phyloP scores from a whole-genome alignment of 2,888 invertebrate species.

The Drosophila sordidula region DNA sequence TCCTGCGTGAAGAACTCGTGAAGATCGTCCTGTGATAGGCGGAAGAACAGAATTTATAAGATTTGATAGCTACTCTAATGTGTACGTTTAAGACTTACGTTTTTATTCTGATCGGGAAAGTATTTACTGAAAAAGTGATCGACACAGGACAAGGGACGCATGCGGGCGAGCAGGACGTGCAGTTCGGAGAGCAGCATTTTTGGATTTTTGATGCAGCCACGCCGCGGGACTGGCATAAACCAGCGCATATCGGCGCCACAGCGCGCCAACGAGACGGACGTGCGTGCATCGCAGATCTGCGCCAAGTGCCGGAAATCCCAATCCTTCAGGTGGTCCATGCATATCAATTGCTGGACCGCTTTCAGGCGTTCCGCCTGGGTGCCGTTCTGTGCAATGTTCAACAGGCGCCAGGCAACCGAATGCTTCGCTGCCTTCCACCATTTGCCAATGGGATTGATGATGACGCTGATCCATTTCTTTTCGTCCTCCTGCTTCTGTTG shows the following conservation, averaged over 20 bases:
- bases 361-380: slow-evolving; percentile 87
- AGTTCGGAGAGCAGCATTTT: slow-evolving; percentile 82
- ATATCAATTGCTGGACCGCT: slow-evolving; percentile 88
- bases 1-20: slow-evolving; percentile 80
- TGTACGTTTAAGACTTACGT: slow-evolving; percentile 62
- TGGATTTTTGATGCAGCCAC: slow-evolving; percentile 84
- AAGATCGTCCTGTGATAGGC: slow-evolving; percentile 66
- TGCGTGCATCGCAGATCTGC: slow-evolving; percentile 91
- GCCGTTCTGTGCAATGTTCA: slow-evolving; percentile 89
- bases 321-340: slow-evolving; percentile 88
- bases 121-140: slow-evolving; percentile 84
- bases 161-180: slow-evolving; percentile 73
- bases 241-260: slow-evolving; percentile 90
- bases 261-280: slow-evolving; percentile 92
- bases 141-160: slow-evolving; percentile 81
- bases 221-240: slow-evolving; percentile 90
- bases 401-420: slow-evolving; percentile 88
- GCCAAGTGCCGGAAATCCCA: slow-evolving; percentile 91
- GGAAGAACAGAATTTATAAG: background rate
- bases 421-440: slow-evolving; percentile 89
- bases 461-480: slow-evolving; percentile 85
- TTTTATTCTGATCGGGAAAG: slow-evolving; percentile 77
- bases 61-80: background rate
- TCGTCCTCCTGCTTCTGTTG: slow-evolving; percentile 82
- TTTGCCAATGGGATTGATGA: slow-evolving; percentile 85